Evolutionary conservation across 2,888 invertebrate species (phyloP).

Genomic region (Allygus modestus): DNA sequence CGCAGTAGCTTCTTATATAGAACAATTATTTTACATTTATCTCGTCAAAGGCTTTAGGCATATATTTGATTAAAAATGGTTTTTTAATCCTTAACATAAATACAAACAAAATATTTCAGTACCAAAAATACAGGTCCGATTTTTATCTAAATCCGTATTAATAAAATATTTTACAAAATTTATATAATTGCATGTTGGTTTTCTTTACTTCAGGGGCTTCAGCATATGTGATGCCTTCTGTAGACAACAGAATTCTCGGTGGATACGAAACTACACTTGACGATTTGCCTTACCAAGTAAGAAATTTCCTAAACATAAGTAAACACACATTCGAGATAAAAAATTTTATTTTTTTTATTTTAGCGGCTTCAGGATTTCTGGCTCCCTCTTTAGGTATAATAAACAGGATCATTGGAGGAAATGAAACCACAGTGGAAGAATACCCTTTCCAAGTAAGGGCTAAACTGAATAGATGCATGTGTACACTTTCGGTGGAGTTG

Average conservation of each 20-base stretch:
- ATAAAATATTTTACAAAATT: neutral
- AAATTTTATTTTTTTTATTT: neutral
- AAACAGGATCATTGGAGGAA: constrained; percentile 26
- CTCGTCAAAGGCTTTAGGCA: no score
- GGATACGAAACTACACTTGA: constrained; percentile 23
- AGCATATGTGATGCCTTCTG: neutral
- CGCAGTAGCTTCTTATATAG: no score
- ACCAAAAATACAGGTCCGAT: no score
- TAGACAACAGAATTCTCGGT: constrained; percentile 45
- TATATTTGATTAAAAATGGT: no score
- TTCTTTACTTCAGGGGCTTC: constrained; percentile 6
- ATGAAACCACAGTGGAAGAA: neutral
- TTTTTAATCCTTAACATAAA: no score
- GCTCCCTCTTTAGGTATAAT: neutral
- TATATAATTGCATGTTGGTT: neutral
- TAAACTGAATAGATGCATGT: neutral
- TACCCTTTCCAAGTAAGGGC: constrained; percentile 7
- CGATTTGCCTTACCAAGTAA: constrained; percentile 55
- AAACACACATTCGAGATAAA: neutral
- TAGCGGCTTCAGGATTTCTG: constrained; percentile 13
- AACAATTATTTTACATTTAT: no score
- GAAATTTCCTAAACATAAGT: neutral
- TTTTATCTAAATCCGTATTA: no score
- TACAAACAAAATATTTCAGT: no score
- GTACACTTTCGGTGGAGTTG: no score